phyloP scores from a whole-genome alignment of 2,113 vertebrate species.

The Camelus dromedarius region DNA sequence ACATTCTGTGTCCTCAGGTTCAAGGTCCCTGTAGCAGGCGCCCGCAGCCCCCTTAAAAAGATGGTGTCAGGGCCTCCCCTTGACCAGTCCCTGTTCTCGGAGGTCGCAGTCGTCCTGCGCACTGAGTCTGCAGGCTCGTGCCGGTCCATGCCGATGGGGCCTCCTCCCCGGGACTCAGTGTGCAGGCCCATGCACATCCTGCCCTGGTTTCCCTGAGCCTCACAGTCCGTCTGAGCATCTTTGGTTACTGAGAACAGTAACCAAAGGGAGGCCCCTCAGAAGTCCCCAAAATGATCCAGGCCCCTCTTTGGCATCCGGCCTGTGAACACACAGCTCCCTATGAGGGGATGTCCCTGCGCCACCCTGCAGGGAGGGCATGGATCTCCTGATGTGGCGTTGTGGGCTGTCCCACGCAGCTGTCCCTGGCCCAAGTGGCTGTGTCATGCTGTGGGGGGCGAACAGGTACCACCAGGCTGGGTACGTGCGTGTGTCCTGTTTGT shows the following conservation, averaged over 20 bases:
- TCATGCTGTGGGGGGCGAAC: background rate
- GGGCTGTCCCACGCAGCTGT: background rate
- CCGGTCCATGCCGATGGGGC: accelerated
- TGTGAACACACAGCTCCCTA: background rate
- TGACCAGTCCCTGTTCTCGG: background rate
- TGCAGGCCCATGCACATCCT: background rate
- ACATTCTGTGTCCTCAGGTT: background rate
- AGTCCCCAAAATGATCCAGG: too few species aligned
- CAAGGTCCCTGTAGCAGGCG: background rate
- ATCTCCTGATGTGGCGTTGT: background rate
- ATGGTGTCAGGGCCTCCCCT: background rate
- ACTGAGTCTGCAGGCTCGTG: accelerated
- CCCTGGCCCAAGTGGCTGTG: background rate
- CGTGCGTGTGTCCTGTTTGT: background rate
- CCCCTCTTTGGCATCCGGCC: background rate
- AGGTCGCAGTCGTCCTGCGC: accelerated
- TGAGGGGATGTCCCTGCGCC: background rate
- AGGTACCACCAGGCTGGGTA: background rate
- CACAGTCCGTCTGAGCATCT: background rate
- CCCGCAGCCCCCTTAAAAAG: background rate
- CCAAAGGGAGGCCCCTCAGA: background rate
- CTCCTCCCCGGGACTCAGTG: accelerated
- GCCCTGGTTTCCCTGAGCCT: background rate
- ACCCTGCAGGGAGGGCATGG: background rate
- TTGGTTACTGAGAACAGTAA: background rate